These are phyloP conservation scores for Aleiodes leptofemur DNA, from an alignment of 2,888 invertebrate genomes.

Conservation along the genomic window DNA sequence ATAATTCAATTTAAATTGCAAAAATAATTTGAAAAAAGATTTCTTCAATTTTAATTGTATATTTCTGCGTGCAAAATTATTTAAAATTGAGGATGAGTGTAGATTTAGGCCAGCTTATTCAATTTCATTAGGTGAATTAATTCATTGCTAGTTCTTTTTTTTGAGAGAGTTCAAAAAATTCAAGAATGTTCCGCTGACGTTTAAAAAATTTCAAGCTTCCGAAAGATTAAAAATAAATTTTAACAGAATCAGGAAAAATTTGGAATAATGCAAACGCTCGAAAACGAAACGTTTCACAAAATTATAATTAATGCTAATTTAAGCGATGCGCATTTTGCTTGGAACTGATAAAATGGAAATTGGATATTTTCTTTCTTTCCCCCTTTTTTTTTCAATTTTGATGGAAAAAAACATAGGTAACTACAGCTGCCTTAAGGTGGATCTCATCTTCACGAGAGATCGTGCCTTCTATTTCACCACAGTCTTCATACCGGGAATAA, in stretches of 20 bases:
- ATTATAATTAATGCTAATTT: slow-evolving; percentile 10
- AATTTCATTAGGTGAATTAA: background rate
- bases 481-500: slow-evolving; percentile 97
- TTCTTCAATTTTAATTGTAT: background rate
- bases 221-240: slow-evolving; percentile 6
- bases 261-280: background rate
- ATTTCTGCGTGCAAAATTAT: background rate
- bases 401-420: slow-evolving; percentile 81
- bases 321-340: background rate
- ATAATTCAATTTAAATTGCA: too few species aligned
- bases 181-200: too few species aligned
- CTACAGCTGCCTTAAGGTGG: slow-evolving; percentile 96
- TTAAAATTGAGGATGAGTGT: slow-evolving; percentile 1
- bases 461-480: slow-evolving; percentile 98
- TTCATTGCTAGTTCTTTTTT: background rate
- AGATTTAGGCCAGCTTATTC: slow-evolving; percentile 29
- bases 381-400: slow-evolving; percentile 16
- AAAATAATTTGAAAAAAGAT: too few species aligned
- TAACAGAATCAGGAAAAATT: background rate
- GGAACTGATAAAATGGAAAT: slow-evolving; percentile 23
- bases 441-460: slow-evolving; percentile 95
- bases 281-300: background rate
- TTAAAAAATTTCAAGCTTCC: background rate
- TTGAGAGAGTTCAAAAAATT: too few species aligned
- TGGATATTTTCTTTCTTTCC: background rate